These are phyloP conservation scores for Mobula hypostoma DNA, from an alignment of 2,113 vertebrate genomes.

Conservation along the genomic window DNA sequence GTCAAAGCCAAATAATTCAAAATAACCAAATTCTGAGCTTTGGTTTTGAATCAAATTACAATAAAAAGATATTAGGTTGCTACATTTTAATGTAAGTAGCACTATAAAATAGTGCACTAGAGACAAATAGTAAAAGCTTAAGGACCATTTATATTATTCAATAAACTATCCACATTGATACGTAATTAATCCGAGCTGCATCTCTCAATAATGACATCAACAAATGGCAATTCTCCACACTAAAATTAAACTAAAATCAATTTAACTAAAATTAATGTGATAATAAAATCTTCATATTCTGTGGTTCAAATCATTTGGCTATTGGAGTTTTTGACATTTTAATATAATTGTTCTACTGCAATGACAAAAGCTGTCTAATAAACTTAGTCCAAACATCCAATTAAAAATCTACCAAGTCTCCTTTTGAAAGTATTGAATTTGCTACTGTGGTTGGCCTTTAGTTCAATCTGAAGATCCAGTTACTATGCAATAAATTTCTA, in stretches of 20 bases:
- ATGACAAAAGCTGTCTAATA: neutral
- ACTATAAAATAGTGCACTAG: neutral
- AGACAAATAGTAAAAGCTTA: neutral
- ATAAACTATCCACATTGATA: neutral
- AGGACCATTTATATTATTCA: neutral
- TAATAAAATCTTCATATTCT: neutral
- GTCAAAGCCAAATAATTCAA: constrained; percentile 1
- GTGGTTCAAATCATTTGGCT: constrained; percentile 13
- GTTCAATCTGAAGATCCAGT: constrained; percentile 28
- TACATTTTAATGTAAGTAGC: neutral
- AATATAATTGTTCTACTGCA: constrained; percentile 7
- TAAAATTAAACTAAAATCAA: neutral
- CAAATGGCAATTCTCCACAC: neutral
- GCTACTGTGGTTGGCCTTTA: constrained; percentile 34
- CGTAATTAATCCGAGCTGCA: neutral
- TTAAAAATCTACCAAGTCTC: constrained; percentile 31
- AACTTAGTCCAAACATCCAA: constrained; percentile 18
- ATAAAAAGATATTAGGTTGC: neutral
- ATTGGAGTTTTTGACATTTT: constrained; percentile 27
- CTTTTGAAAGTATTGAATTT: neutral
- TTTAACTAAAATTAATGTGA: neutral
- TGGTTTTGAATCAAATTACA: neutral
- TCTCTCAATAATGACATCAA: neutral
- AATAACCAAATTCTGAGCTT: neutral
- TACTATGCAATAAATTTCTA: constrained; percentile 29